Evolutionary conservation across 37 sponge, comb jelly and placozoan genomes (phyloP), one percentile per base, ranked within the genome.

Genomic region (Oopsacas minuta): DNA sequence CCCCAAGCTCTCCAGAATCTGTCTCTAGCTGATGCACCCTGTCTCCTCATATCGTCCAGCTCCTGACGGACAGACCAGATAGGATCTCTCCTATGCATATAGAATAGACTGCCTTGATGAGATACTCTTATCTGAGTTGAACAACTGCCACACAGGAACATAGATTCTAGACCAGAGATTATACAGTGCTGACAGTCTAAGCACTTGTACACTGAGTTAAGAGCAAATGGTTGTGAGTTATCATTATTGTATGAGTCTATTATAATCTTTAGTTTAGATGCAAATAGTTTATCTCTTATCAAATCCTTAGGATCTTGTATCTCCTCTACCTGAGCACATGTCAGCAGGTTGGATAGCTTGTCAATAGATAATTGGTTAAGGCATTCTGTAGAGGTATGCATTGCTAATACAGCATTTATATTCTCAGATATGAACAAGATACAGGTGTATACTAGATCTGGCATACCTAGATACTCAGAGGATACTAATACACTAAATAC

Each of bases 401-500:
- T 34, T 3, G 75, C 75, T 12, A 61, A 12, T 3, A 61, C 75
- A 3, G 75, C 75, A 34, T 34, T 61, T 5, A 61, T 34, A 34
- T 61, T 61, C 28, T 10, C 75, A 25, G 75, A 10, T 25, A 61
- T 61, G 75, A 61, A 61, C 28, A 5, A 34, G 75, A 61, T 61
- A 34, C 75, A 61, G 75, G 75, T n/a, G 17, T 61, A 25, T 25
- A 95, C 97, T 87, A 97, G 86, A 0, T 35, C 39, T 30, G 88
- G 86, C 93, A 97, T 97, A 37, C 89, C 89, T 81, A 97, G 88
- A 61, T 90, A 97, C 39, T 97, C 92, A 0, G 99, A 90, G 35
- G 95, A 94, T 23, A 97, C 91, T 46, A 97, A 86, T 35, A 94
- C 89, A 22, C 95, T 90, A 37, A 94, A 83, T 25, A 89, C 92